These are phyloP conservation scores for Nasonia longicornis DNA, from an alignment of 1,140 invertebrate genomes.

Conservation along the genomic window DNA sequence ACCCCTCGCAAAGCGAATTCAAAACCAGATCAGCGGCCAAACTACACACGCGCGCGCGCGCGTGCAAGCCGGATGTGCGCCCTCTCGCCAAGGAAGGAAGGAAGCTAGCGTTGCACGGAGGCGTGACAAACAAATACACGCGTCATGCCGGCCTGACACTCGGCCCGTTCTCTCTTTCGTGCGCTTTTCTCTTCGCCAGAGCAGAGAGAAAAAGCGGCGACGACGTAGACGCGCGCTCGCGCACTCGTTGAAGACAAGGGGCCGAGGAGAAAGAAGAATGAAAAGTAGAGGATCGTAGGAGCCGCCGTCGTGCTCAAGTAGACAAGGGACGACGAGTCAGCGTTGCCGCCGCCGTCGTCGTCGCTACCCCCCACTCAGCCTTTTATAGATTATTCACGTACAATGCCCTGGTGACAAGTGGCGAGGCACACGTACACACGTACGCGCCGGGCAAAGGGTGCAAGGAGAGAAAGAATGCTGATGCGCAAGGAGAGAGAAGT, in stretches of 20 bases:
- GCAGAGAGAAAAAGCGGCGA: conserved; percentile 46
- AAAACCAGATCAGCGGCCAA: background rate
- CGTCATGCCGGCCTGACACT: conserved; percentile 61
- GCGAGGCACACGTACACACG: background rate
- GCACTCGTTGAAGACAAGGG: conserved; percentile 49
- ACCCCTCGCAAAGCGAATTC: too few relatives aligned
- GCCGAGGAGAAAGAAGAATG: conserved; percentile 54
- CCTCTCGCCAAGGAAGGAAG: conserved; percentile 11
- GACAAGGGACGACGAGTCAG: conserved; percentile 65
- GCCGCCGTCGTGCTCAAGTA: conserved; percentile 66
- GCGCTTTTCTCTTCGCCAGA: background rate
- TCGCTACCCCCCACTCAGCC: conserved; percentile 60
- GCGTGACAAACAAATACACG: conserved; percentile 65
- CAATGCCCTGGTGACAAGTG: conserved; percentile 62
- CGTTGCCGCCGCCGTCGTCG: conserved; percentile 29
- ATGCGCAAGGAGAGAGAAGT: background rate
- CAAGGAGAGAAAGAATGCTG: background rate
- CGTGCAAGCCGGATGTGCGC: conserved; percentile 22
- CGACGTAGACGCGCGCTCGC: conserved; percentile 45
- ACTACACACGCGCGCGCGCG: background rate
- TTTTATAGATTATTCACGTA: conserved; percentile 70
- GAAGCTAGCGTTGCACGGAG: conserved; percentile 24
- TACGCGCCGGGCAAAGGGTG: background rate
- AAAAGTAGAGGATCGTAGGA: conserved; percentile 65
- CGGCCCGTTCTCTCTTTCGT: conserved; percentile 43